Evolutionary conservation across 1,140 invertebrate genomes (phyloP), one percentile per base, ranked within the genome.

Genomic region (Drosophila ercepeae): DNA sequence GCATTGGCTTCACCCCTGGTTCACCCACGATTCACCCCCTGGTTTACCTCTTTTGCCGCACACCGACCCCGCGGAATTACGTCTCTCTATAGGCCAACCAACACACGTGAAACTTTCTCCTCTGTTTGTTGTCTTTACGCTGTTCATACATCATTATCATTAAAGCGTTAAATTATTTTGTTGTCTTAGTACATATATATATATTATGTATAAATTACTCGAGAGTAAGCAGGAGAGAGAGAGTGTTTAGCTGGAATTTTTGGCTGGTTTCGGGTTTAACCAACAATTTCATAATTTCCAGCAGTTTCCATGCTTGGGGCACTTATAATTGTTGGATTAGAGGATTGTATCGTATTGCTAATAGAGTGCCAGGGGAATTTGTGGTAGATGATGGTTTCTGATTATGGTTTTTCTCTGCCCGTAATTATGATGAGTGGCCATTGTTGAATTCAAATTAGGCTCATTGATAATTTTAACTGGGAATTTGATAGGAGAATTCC

Each of bases 111-210:
- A 74, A 79, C 67, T 69, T 70, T 69, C 57, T 6, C 27, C 18
- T 34, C 63, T 77, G 68, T 88, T 78, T 86, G 82, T 76, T 88
- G 76, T 64, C 82, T 73, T 86, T 86, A 65, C 67, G 73, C 61
- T 88, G 81, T 88, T 86, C 82, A 88, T 86, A 86, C 82, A 86
- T 86, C 81, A 86, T 86, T 86, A 86, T 88, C 82, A 86, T 88
- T 88, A 86, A 86, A 88, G 82, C 82, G 82, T 79, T 86, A 88
- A 86, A 86, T 86, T 86, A 77, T 81, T 88, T 76, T 77, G 82
- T 86, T 86, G 73, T 63, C 64, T 73, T 70, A 51, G 73, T 51
- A 32, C 46, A 39, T 32, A n/a, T 32, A 9, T 32, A 34, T 42
- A 19, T 46, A 69, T 48, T 16, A 50, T 50, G 55, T 36, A 53